Percentiles rank a stretch among this genome's conserved stretches.
Evolutionary conservation across 2,113 vertebrate genomes (phyloP).

Genomic region (Hippopotamus amphibius): DNA sequence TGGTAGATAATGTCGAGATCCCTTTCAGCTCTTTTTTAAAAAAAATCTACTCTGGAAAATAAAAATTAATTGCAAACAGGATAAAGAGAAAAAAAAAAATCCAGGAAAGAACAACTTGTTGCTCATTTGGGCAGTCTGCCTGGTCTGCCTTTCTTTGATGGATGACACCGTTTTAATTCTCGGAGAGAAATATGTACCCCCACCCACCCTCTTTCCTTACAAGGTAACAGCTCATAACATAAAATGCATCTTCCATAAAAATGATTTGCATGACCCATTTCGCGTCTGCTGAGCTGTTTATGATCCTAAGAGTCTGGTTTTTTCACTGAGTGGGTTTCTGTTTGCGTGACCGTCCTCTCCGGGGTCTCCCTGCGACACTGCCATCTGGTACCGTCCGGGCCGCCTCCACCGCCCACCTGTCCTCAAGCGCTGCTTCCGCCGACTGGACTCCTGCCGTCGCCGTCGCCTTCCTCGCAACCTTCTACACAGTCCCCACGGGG

Average conservation of each 20-base stretch:
- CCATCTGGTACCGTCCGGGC: not conserved
- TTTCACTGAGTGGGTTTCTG: not conserved
- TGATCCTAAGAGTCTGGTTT: not conserved
- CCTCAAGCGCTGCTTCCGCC: not conserved
- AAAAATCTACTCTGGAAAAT: not conserved
- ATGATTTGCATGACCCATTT: not conserved
- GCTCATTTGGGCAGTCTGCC: not conserved
- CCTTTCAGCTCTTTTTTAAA: not conserved
- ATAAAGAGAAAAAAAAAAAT: not conserved
- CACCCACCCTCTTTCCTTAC: not conserved
- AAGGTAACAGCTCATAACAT: not conserved
- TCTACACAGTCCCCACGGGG: not conserved
- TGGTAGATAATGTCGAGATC: not conserved
- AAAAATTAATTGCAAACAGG: not conserved
- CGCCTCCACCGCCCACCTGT: not conserved
- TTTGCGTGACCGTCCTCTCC: not conserved
- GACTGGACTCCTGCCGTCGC: fast-evolving
- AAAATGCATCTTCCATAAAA: not conserved
- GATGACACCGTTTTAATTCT: not conserved
- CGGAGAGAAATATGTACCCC: not conserved
- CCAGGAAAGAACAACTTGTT: not conserved
- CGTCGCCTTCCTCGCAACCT: too few species aligned
- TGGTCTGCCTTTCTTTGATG: not conserved
- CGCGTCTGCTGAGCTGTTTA: not conserved
- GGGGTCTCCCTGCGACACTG: not conserved